These are phyloP conservation scores for Oeneis ivallda DNA, from an alignment of 2,888 invertebrate genomes.

Conservation along the genomic window DNA sequence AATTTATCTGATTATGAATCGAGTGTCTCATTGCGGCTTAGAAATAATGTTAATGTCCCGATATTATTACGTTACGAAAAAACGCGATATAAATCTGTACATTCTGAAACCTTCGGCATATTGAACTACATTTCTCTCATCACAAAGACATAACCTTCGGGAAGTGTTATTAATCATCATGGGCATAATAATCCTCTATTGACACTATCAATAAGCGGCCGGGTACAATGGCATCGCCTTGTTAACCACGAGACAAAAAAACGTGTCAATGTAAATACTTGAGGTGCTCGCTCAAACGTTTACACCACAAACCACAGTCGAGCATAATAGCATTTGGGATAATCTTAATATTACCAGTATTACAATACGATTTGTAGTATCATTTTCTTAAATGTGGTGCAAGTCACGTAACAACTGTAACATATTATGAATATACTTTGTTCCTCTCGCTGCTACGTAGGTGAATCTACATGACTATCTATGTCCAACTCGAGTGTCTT, in stretches of 20 bases:
- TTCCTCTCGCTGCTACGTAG: conserved; percentile 44
- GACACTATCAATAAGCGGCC: conserved; percentile 68
- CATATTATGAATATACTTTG: conserved; percentile 28
- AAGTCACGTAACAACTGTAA: conserved; percentile 36
- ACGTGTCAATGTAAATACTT: conserved; percentile 72
- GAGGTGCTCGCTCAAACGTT: conserved; percentile 54
- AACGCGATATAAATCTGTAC: conserved; percentile 2
- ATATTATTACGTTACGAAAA: neutral
- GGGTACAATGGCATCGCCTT: conserved; percentile 67
- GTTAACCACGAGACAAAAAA: conserved; percentile 71
- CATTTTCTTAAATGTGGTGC: conserved; percentile 40
- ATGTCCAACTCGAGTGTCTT: conserved; percentile 55
- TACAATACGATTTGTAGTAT: conserved; percentile 34
- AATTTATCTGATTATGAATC: conserved; percentile 37
- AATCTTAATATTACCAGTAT: conserved; percentile 44
- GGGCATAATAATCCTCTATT: conserved; percentile 67
- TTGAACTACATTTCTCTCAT: conserved; percentile 33
- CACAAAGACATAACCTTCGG: conserved; percentile 32
- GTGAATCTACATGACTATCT: conserved; percentile 55
- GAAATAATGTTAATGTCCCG: conserved; percentile 5
- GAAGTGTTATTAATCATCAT: conserved; percentile 60
- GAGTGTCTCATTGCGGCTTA: conserved; percentile 34
- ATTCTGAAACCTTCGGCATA: conserved; percentile 17
- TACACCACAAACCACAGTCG: conserved; percentile 55
- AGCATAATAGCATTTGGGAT: conserved; percentile 45